Base-by-base conservation (phyloP, 1,140 invertebrate species). In the Eurosta solidaginis region DNA sequence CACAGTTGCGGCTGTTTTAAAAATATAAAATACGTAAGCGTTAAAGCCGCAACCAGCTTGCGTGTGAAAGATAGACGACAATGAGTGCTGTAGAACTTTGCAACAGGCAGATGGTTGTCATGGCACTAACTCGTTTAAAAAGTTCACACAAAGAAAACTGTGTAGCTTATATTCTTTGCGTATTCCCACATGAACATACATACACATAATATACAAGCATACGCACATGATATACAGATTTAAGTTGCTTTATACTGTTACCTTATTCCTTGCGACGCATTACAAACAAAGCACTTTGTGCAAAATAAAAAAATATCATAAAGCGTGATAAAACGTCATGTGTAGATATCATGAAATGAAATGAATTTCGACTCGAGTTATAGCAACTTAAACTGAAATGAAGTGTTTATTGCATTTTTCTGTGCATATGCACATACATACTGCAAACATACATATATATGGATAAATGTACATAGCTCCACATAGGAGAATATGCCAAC, bases 41-140 rank as follows among this genome's bases (percentile, higher is more conserved):
- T 68, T 9, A 63, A 63, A 36, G 29, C 36, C 59, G 59, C 59
- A 63, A 33, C 17, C 29, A 54, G 29, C 59, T 22, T 25, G 20
- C 49, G 25, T 52, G 20, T 25, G 22, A 29, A n/a, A 29, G n/a
- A 52, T 17, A 25, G n/a, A 22, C 49, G 22, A 22, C 33, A 4
- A n/a, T n/a, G 29, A 40, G 25, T 33, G 59, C n/a, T 29, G 10
- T 68, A 22, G 59, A 17, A 33, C 29, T 33, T 1, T 17, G 27
- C 27, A 14, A 14, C n/a, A 20, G n/a, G n/a, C 33, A 40, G 29
- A 40, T 36, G 59, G n/a, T 68, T 36, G 59, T 14, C 33, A 40
- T 42, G 59, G 29, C 29, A 40, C 59, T 68, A 68, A 68, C 59
- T 68, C 59, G 33, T 68, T 68, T 68, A 68, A 68, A 68, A n/a